Conservation (phyloP, 2,113 vertebrate species). For the Nothocercus julius region DNA sequence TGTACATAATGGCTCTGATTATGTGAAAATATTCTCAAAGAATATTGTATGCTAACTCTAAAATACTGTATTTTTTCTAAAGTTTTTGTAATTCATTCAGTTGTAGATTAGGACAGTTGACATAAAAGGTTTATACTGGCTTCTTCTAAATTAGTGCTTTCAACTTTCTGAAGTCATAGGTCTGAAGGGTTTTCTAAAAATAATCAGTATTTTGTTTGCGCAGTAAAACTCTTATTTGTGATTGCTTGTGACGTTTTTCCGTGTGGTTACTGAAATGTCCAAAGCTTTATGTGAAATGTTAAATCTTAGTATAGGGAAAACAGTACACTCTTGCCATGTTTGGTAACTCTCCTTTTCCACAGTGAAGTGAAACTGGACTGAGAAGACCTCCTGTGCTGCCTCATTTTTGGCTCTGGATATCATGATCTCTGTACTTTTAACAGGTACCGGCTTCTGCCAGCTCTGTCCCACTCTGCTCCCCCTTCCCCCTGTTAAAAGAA, state of each 20-base stretch:
- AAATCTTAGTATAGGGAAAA: not conserved
- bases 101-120: not conserved
- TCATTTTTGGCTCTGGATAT: too few relatives aligned
- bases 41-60: not conserved
- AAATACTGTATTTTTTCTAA: not conserved
- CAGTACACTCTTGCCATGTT: not conserved
- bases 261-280: rapidly evolving
- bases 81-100: not conserved
- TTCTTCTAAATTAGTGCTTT: not conserved
- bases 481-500: not conserved
- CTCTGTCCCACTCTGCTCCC: not conserved
- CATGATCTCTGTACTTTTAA: not conserved
- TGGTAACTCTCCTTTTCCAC: not conserved
- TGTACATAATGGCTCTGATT: not conserved
- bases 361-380: not conserved
- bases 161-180: not conserved
- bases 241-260: not conserved
- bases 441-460: not conserved
- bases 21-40: not conserved
- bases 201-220: not conserved
- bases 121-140: constrained; percentile 8
- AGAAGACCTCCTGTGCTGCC: too few relatives aligned
- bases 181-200: not conserved
- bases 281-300: not conserved
- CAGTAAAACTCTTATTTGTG: not conserved